Evolutionary conservation across 1,140 invertebrate species (phyloP).

Genomic region (Tetramorium parvispinum): DNA sequence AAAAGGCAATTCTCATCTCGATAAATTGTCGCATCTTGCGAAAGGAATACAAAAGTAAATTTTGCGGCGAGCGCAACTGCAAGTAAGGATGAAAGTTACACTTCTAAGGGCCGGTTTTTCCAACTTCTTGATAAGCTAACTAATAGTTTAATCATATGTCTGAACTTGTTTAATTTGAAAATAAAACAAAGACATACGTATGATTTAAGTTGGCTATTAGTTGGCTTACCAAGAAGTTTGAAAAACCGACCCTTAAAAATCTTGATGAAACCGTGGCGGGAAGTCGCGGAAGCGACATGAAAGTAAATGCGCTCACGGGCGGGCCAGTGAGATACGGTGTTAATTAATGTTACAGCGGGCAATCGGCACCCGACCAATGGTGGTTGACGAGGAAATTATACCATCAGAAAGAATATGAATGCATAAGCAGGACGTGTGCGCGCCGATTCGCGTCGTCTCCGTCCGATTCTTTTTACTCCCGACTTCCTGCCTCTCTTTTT

Average conservation of each 20-base stretch:
- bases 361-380: conserved; percentile 25
- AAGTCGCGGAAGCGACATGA: background rate
- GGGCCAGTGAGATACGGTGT: background rate
- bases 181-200: too few relatives aligned
- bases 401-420: conserved; percentile 18
- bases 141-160: too few relatives aligned
- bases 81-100: background rate
- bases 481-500: conserved; percentile 8
- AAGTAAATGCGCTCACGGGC: background rate
- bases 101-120: background rate
- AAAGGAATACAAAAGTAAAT: background rate
- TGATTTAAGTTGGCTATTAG: too few relatives aligned
- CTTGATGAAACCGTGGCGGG: background rate
- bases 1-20: background rate
- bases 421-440: conserved; percentile 22
- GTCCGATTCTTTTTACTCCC: conserved; percentile 5
- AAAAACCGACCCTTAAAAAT: background rate
- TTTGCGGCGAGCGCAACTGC: background rate
- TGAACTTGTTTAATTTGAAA: too few relatives aligned
- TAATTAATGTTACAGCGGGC: conserved; percentile 33
- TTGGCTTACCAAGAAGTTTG: too few relatives aligned
- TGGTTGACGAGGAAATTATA: conserved; percentile 48
- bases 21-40: too few relatives aligned
- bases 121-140: too few relatives aligned
- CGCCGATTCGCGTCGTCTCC: background rate